phyloP scores from a whole-genome alignment of 64 coral and sea anemone species.

The Montipora cactus region DNA sequence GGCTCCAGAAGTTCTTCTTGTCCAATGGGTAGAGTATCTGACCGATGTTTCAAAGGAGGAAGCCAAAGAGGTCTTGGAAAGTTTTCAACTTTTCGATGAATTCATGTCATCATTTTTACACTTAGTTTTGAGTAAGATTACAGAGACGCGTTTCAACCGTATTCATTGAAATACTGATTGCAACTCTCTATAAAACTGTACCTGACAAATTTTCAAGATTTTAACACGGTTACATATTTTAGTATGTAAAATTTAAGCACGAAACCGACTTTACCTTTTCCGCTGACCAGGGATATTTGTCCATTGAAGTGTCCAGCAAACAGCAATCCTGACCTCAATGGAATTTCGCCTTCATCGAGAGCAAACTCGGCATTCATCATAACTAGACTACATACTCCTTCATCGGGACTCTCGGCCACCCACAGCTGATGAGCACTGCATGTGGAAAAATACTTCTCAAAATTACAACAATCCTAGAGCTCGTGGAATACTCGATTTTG shows the following conservation, averaged over 20 bases:
- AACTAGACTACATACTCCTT: conserved; percentile 88
- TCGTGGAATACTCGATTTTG: too few species aligned
- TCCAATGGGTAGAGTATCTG: too few species aligned
- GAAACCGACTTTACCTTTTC: conserved; percentile 56
- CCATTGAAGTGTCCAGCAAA: conserved; percentile 96
- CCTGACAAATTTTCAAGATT: too few species aligned
- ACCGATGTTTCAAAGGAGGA: too few species aligned
- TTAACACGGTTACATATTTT: too few species aligned
- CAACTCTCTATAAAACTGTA: too few species aligned
- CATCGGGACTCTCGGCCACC: conserved; percentile 77
- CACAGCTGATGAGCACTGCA: conserved; percentile 89
- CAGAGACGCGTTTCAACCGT: too few species aligned
- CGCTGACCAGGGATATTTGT: conserved; percentile 87
- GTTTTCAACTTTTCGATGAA: too few species aligned
- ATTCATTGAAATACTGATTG: too few species aligned
- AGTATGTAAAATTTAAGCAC: neutral
- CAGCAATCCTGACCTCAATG: conserved; percentile 68
- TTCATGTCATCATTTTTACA: too few species aligned
- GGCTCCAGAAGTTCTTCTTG: neutral
- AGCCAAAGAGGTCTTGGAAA: too few species aligned
- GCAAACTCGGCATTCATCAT: conserved; percentile 86
- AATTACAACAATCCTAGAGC: neutral
- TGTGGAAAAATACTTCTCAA: neutral
- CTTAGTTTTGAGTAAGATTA: too few species aligned
- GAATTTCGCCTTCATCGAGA: conserved; percentile 50